These are phyloP conservation scores for Naso thynnoides DNA, from an alignment of 2,797 vertebrate species.

Conservation along the genomic window DNA sequence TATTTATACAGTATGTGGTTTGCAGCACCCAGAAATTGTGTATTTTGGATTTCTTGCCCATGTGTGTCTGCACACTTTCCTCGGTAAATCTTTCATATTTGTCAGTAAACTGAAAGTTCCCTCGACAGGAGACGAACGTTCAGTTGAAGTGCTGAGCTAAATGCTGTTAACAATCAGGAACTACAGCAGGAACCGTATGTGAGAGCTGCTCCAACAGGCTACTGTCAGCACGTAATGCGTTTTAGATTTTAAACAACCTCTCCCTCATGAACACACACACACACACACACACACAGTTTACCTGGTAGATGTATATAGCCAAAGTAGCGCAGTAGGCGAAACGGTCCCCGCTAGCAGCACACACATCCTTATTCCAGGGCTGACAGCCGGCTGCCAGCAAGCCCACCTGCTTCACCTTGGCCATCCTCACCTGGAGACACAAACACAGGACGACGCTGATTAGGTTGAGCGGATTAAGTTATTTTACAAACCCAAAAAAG, in stretches of 20 bases:
- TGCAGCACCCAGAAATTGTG: neutral
- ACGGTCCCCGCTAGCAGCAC: conserved; percentile 93
- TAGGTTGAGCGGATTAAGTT: no score
- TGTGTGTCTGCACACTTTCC: neutral
- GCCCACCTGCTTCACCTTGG: conserved; percentile 95
- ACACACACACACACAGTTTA: conserved; percentile 62
- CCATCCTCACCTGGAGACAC: conserved; percentile 89
- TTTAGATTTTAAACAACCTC: neutral
- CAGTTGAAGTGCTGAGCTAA: neutral
- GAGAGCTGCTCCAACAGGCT: neutral
- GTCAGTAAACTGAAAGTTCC: neutral
- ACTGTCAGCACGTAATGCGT: neutral
- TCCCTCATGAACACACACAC: conserved; percentile 4
- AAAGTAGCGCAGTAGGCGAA: conserved; percentile 98
- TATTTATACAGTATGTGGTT: neutral
- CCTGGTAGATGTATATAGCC: conserved; percentile 97
- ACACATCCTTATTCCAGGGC: conserved; percentile 98
- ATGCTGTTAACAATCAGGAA: neutral
- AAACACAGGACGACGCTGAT: no score
- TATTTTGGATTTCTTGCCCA: neutral
- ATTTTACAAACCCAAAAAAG: neutral
- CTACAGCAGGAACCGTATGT: no score
- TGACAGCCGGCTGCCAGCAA: conserved; percentile 96
- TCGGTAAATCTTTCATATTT: neutral
- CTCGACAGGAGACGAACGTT: neutral